Evolutionary conservation across 2,797 vertebrate species (phyloP).

Genomic region (Characodon lateralis): DNA sequence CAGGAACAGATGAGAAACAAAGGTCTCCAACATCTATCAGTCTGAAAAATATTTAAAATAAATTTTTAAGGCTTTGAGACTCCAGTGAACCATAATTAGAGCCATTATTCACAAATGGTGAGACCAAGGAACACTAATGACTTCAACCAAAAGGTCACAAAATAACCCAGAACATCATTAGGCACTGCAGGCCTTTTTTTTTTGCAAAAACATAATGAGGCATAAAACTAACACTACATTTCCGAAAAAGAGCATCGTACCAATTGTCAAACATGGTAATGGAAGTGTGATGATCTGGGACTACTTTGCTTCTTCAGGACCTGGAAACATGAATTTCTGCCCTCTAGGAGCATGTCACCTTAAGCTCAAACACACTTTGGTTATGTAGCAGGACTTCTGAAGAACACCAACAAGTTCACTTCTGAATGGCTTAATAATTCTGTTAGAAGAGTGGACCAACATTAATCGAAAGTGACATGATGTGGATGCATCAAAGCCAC

Average conservation of each 20-base stretch:
- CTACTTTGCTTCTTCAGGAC: not conserved
- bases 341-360: not conserved
- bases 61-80: not conserved
- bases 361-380: not conserved
- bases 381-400: not conserved
- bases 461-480: not conserved
- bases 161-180: not conserved
- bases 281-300: not conserved
- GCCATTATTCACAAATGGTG: not conserved
- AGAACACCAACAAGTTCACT: not conserved
- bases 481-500: not conserved
- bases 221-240: not conserved
- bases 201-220: not conserved
- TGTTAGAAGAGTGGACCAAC: not conserved
- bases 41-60: no score
- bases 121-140: not conserved
- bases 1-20: no score
- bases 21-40: no score
- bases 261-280: not conserved
- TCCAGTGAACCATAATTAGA: not conserved
- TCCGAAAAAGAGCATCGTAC: not conserved
- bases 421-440: not conserved
- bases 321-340: not conserved
- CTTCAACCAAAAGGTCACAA: not conserved
- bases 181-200: not conserved